These are phyloP conservation scores for Percina caprodes DNA, from an alignment of 2,113 vertebrate genomes.

Conservation along the genomic window DNA sequence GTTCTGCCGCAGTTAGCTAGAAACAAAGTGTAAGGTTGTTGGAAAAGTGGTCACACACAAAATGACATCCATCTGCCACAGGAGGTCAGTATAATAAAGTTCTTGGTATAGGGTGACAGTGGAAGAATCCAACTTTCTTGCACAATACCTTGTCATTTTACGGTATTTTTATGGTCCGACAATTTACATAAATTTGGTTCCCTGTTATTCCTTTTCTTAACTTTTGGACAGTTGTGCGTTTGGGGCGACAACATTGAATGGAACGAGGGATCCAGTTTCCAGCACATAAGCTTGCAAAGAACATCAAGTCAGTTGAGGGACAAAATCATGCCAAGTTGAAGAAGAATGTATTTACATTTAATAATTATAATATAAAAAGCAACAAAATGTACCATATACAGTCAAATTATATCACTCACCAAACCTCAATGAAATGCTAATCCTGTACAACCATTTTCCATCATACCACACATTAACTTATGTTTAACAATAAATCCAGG, in stretches of 20 bases:
- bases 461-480: no score
- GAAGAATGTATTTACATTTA: slow-evolving; percentile 41
- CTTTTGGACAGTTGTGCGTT: slow-evolving; percentile 1
- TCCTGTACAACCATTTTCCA: neutral
- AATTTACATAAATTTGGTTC: neutral
- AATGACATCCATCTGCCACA: neutral
- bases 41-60: neutral
- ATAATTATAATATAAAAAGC: slow-evolving; percentile 2
- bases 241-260: neutral
- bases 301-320: neutral
- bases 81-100: neutral
- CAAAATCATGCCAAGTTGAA: neutral
- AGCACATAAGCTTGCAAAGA: neutral
- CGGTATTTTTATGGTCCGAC: neutral
- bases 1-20: neutral
- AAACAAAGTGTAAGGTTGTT: neutral
- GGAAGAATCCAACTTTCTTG: neutral
- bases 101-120: neutral
- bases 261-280: slow-evolving; percentile 12
- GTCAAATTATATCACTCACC: neutral
- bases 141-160: neutral
- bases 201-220: slow-evolving; percentile 7
- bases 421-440: neutral
- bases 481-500: neutral
- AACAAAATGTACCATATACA: slow-evolving; percentile 33